These are phyloP conservation scores for Dysdera silvatica DNA, from an alignment of 1,140 invertebrate genomes.

Conservation along the genomic window DNA sequence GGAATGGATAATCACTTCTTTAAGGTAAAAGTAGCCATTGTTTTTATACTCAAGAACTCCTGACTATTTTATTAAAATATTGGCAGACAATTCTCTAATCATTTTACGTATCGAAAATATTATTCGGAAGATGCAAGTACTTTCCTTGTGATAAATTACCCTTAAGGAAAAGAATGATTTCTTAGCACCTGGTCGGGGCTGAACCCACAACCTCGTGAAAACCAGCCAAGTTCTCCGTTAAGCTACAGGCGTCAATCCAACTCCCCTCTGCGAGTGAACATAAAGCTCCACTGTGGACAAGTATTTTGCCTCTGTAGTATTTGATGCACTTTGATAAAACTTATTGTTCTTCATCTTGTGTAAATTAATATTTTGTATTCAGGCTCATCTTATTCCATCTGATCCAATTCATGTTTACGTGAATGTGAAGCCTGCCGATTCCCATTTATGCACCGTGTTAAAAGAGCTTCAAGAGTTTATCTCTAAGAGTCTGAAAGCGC, in stretches of 20 bases:
- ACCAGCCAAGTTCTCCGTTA: background rate
- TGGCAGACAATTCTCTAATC: background rate
- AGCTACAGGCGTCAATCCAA: too few relatives aligned
- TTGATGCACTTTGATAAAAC: background rate
- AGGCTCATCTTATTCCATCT: conserved; percentile 79
- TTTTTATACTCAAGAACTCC: too few relatives aligned
- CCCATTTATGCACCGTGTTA: conserved; percentile 60
- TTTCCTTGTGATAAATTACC: background rate
- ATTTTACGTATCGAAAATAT: background rate
- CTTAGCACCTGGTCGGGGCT: too few relatives aligned
- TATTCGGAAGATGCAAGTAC: background rate
- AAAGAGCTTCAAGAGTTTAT: conserved; percentile 64
- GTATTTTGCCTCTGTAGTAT: background rate
- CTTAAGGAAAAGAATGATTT: too few relatives aligned
- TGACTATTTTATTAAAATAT: too few relatives aligned
- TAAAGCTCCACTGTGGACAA: too few relatives aligned
- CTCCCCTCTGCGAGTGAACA: too few relatives aligned
- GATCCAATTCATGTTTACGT: conserved; percentile 78
- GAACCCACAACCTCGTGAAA: too few relatives aligned
- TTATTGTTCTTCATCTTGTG: background rate
- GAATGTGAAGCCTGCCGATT: conserved; percentile 46
- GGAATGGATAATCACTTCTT: too few relatives aligned
- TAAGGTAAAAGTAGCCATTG: too few relatives aligned
- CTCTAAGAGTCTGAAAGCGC: conserved; percentile 69
- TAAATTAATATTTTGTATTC: conserved; percentile 20